Evolutionary conservation across 92 coral and sea anemone genomes (phyloP), one percentile per base, ranked within the genome.

Genomic region (Hydrozoanthus gracilis): DNA sequence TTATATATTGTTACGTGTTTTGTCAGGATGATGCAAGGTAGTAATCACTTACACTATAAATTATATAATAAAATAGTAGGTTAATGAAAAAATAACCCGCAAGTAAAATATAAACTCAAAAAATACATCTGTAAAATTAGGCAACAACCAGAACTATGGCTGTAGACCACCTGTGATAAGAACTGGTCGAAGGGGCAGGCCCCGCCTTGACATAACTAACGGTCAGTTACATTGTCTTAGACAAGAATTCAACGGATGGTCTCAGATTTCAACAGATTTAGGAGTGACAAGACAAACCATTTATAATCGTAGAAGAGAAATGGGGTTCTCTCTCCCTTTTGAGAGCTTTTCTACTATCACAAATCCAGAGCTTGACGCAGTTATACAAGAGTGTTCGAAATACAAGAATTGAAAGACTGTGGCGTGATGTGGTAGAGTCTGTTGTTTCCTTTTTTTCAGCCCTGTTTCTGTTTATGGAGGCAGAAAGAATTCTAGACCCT

Each of bases 401-500:
- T 77, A 86, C 90, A 0, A 54, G 93, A 35, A 93, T 93, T 9
- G 92, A 87, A 82, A 72, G 91, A 44, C 90, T 93, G 0, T 93
- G 94, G 93, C 58, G 96, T 8, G 93, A 93, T 80, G 93, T 88
- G n/a, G 83, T 92, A 0, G 88, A 76, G 62, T 16, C 93, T 56
- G 92, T 90, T 20, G 78, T 92, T 4, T 14, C 83, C 12, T 8
- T 90, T 12, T 90, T 71, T 48, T 61, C 80, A 4, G 69, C 79
- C 9, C 56, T 87, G 44, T 92, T 89, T 79, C 13, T 86, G 52
- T 73, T 74, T 82, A 69, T 88, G 88, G 93, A 91, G 62, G 69
- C 51, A 61, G 35, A 78, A 3, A 70, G 75, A n/a, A 7, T 92
- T 4, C 77, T 87, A 16, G 85, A 70, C 49, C 75, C 75, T 39